Conservation (phyloP, 1,140 invertebrate genomes). For the Polypedilum vanderplanki region DNA sequence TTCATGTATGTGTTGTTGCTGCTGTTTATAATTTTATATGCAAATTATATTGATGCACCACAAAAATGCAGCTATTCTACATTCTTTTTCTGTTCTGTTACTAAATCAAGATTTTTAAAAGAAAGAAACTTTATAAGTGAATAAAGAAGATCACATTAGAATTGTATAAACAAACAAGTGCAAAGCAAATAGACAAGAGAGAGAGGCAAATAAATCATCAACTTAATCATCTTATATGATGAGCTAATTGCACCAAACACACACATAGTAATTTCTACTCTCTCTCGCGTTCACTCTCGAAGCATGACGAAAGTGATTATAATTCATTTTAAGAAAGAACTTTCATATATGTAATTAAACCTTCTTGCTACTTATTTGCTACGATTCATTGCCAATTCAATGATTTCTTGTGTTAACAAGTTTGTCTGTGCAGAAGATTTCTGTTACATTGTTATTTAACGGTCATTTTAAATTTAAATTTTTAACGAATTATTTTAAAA, state of each 20-base stretch:
- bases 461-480: too few relatives aligned
- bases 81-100: too few relatives aligned
- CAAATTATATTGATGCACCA: neutral
- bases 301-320: constrained; percentile 25
- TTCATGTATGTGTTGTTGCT: neutral
- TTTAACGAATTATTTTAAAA: too few relatives aligned
- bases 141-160: constrained; percentile 6
- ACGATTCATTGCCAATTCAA: neutral
- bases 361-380: neutral
- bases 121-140: too few relatives aligned
- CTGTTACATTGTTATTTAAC: neutral
- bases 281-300: neutral
- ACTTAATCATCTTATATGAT: neutral
- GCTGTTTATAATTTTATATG: constrained; percentile 7
- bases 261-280: neutral
- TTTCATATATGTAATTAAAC: too few relatives aligned
- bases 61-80: neutral
- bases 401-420: constrained; percentile 26
- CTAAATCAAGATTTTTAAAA: too few relatives aligned
- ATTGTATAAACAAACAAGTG: constrained; percentile 9
- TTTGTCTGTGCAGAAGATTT: neutral
- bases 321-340: neutral
- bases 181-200: constrained; percentile 5
- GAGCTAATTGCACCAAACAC: neutral
- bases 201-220: constrained; percentile 6